phyloP scores from a whole-genome alignment of 2,113 vertebrate species.

The Catharus minimus region DNA sequence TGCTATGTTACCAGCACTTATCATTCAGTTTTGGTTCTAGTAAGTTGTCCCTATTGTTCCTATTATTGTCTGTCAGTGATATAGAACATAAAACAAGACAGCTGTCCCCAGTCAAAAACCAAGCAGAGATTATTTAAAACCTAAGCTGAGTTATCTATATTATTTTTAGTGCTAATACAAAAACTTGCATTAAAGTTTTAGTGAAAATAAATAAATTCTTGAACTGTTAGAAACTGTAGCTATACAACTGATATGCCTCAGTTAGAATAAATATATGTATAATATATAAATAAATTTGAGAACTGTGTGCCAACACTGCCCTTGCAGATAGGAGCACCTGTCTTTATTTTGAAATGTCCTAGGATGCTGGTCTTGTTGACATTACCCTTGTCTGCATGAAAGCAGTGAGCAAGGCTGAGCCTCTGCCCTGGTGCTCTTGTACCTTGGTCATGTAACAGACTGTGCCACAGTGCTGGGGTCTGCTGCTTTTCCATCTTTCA shows the following conservation, averaged over 20 bases:
- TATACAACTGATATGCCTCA: neutral
- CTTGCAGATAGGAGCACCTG: neutral
- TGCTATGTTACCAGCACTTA: neutral
- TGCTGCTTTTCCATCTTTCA: neutral
- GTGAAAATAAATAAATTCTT: neutral
- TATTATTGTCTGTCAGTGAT: neutral
- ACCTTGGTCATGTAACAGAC: neutral
- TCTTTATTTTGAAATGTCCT: neutral
- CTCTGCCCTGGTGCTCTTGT: neutral
- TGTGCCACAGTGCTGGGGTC: rapidly evolving
- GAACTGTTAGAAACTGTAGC: neutral
- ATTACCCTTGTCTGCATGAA: rapidly evolving
- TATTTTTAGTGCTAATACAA: neutral
- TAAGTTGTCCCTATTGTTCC: neutral
- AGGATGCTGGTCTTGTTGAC: neutral
- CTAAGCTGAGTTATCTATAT: neutral
- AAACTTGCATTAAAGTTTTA: neutral
- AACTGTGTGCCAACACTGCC: neutral
- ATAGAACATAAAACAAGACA: neutral
- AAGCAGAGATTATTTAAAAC: neutral
- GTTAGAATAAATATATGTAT: neutral
- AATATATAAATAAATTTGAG: neutral
- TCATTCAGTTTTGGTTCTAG: neutral
- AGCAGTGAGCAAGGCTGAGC: neutral
- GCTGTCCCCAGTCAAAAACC: neutral